Conservation (phyloP, 2,113 vertebrate genomes). For the Periophthalmodon schlosseri region DNA sequence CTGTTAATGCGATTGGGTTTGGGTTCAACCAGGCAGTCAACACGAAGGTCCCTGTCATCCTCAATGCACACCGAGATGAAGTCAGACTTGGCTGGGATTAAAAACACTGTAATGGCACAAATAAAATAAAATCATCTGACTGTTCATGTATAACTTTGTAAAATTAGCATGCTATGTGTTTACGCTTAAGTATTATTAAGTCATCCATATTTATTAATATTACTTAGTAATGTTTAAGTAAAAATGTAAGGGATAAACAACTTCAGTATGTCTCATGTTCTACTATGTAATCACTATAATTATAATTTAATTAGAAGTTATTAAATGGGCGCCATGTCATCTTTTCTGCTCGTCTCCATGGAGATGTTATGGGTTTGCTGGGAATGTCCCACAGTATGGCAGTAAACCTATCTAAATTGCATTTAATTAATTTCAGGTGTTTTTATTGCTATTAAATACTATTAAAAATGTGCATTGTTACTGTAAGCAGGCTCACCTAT, state of each 20-base stretch:
- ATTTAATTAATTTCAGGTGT: no score
- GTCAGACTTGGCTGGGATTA: slow-evolving; percentile 55
- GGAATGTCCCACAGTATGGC: no score
- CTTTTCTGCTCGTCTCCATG: not conserved
- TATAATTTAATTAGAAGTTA: no score
- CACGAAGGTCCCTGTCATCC: slow-evolving; percentile 72
- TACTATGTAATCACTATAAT: not conserved
- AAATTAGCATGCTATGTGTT: no score
- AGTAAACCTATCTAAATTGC: no score
- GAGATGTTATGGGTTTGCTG: no score
- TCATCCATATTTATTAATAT: not conserved
- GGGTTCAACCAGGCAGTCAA: slow-evolving; percentile 68
- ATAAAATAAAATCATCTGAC: not conserved
- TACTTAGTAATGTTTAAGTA: not conserved
- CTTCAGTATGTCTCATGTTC: not conserved
- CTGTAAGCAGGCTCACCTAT: no score
- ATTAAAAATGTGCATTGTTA: no score
- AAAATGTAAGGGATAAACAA: not conserved
- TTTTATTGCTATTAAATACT: no score
- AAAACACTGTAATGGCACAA: slow-evolving; percentile 54
- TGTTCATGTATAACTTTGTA: no score
- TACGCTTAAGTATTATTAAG: no score
- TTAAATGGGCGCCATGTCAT: no score
- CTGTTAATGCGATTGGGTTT: slow-evolving; percentile 57
- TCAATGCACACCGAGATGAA: slow-evolving; percentile 69